Base-by-base conservation (phyloP, 2,888 invertebrate genomes). In the Xestobium rufovillosum region DNA sequence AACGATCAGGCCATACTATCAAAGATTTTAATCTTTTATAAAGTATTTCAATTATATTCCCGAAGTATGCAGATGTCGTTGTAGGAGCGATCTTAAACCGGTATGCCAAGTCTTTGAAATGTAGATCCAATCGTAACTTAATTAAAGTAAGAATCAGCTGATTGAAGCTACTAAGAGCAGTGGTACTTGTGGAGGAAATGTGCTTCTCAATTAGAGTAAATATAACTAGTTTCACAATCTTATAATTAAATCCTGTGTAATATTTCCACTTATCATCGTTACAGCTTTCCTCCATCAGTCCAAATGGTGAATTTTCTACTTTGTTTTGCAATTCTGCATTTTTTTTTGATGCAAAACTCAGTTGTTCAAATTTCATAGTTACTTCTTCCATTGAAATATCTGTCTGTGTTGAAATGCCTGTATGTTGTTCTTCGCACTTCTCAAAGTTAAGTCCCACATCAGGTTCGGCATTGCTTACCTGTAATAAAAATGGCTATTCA, bases 241-340 rank as follows among this genome's bases (percentile, higher is more conserved):
- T 12, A 23, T 19, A 23, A 2, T 2, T 4, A 19, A 32, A 32
- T 13, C 32, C 32, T 2, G 23, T 13, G 9, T 4, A 32, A 12
- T 32, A 32, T 13, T 32, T 32, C 32, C 32, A 32, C 23, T 12
- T 23, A n/a, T n/a, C n/a, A n/a, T n/a, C n/a, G n/a, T n/a, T n/a
- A n/a, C n/a, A n/a, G n/a, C n/a, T n/a, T n/a, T n/a, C n/a, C n/a
- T 3, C 70, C 65, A 29, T 82, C 76, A 51, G 71, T 80, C 36
- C 95, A 69, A 58, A 82, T 87, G 43, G 96, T 91, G 26, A 97
- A 70, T 43, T 80, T 76, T 65, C 92, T 92, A 56, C 94, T 94
- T 56, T 83, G 83, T 61, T 95, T 91, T 0, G 87, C 94, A n/a
- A n/a, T n/a, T n/a, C n/a, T n/a, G n/a, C n/a, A n/a, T n/a, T n/a